These are phyloP conservation scores for Strix uralensis DNA, from an alignment of 2,113 vertebrate genomes.

Conservation along the genomic window DNA sequence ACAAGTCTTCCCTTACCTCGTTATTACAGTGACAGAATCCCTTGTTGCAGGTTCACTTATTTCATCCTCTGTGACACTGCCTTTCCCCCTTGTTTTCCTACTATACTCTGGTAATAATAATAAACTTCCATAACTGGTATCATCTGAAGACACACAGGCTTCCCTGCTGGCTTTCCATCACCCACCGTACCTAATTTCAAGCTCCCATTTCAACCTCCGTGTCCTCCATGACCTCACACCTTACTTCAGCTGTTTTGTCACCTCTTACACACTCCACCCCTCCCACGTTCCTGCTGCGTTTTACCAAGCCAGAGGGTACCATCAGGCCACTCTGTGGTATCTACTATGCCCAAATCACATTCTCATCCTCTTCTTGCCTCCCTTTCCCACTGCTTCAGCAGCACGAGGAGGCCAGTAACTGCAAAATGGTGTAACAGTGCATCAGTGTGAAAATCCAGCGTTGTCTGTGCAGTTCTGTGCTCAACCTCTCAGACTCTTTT, in stretches of 20 bases:
- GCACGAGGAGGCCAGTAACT: not conserved
- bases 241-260: not conserved
- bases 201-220: not conserved
- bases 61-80: not conserved
- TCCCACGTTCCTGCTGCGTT: fast-evolving
- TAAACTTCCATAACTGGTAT: not conserved
- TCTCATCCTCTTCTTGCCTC: not conserved
- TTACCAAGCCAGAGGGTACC: not conserved
- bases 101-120: not conserved
- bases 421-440: not conserved
- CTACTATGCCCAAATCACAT: not conserved
- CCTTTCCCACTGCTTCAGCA: not conserved
- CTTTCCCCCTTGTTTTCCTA: not conserved
- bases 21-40: not conserved
- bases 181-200: not conserved
- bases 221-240: not conserved
- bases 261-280: not conserved
- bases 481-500: not conserved
- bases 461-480: not conserved
- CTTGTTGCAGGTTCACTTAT: not conserved
- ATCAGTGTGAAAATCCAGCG: not conserved
- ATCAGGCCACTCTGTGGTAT: not conserved
- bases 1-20: not conserved
- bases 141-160: not conserved
- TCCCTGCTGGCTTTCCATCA: not conserved